Base-by-base conservation (phyloP, 2,888 invertebrate genomes). In the Lasioglossum malachurum region DNA sequence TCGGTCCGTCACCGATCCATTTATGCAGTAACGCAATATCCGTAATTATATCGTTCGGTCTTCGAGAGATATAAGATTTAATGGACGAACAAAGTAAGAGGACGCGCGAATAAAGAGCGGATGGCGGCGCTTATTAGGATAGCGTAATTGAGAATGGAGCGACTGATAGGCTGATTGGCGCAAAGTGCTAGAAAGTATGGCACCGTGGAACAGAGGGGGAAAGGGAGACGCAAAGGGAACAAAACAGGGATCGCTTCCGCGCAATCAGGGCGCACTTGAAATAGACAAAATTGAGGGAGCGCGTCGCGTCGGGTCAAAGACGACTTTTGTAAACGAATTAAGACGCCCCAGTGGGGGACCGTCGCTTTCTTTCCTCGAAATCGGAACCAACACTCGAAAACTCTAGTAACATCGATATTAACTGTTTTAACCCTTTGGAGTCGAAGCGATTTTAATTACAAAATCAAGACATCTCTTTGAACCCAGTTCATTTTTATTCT, bases 31-130 rank as follows among this genome's bases (percentile, higher is more conserved):
- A 64, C 31, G n/a, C 64, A 64, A 64, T 64, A 64, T 64, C 64
- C 64, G 31, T 2, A 64, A 64, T 64, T 64, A 64, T 64, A 64
- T 64, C 16, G 7, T 7, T 64, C 64, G 64, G 4, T 64, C 27
- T 64, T 16, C 16, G 7, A 2, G 7, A 31, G 16, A 64, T 31
- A 64, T 64, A 64, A 64, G 46, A 69, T 76, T 27, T 64, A 64
- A 64, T 64, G 64, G 31, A 64, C 64, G 64, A 31, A 64, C 64
- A 64, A 64, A 64, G 64, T 64, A 64, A 64, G 64, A 64, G 64
- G 31, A 14, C 57, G 49, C 49, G 19, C 31, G 76, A 71, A 19
- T 35, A n/a, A 80, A 44, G 49, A 49, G 53, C 67, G 64, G 31
- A 64, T 31, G 64, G 64, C 31, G 64, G 31, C 64, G 27, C 64